Percentiles rank a stretch among this genome's conserved stretches.
These are phyloP conservation scores for Pseudomyrmex pallidus DNA, from an alignment of 1,140 invertebrate genomes.

Conservation along the genomic window DNA sequence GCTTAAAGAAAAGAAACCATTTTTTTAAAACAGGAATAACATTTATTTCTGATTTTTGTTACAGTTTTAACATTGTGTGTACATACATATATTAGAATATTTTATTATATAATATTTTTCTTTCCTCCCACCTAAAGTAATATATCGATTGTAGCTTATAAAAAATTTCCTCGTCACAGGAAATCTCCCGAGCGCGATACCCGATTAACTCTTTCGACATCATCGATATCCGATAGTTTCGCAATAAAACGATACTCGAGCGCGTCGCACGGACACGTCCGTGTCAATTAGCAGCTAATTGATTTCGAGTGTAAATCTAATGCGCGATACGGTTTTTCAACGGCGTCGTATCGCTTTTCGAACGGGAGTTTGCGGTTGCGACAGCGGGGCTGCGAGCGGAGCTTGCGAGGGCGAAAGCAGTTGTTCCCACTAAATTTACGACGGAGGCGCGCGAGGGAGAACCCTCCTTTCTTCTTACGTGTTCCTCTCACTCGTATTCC, in stretches of 20 bases:
- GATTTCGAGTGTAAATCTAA: slow-evolving; percentile 81
- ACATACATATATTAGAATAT: not conserved
- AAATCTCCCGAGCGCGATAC: not conserved
- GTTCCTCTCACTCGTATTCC: slow-evolving; percentile 38
- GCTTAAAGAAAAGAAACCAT: not conserved
- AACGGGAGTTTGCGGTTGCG: slow-evolving; percentile 64
- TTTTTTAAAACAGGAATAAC: not conserved
- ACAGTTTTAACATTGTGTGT: too few relatives aligned
- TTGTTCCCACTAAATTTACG: slow-evolving; percentile 78
- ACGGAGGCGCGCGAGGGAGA: not conserved
- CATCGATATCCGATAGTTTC: slow-evolving; percentile 9
- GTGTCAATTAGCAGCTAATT: slow-evolving; percentile 77
- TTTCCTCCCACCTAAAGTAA: not conserved
- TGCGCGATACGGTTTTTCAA: slow-evolving; percentile 69
- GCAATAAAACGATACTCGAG: slow-evolving; percentile 63
- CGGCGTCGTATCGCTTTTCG: slow-evolving; percentile 37
- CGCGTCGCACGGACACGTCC: slow-evolving; percentile 27
- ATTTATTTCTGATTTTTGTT: slow-evolving; percentile 14
- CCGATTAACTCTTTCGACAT: not conserved
- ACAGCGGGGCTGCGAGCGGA: slow-evolving; percentile 10
- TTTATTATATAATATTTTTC: not conserved
- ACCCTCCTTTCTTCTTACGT: slow-evolving; percentile 54
- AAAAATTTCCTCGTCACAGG: not conserved
- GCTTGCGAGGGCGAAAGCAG: slow-evolving; percentile 63
- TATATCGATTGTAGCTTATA: too few relatives aligned